These are phyloP conservation scores for Glossosoma conforme DNA, from an alignment of 1,140 invertebrate genomes.

Conservation along the genomic window DNA sequence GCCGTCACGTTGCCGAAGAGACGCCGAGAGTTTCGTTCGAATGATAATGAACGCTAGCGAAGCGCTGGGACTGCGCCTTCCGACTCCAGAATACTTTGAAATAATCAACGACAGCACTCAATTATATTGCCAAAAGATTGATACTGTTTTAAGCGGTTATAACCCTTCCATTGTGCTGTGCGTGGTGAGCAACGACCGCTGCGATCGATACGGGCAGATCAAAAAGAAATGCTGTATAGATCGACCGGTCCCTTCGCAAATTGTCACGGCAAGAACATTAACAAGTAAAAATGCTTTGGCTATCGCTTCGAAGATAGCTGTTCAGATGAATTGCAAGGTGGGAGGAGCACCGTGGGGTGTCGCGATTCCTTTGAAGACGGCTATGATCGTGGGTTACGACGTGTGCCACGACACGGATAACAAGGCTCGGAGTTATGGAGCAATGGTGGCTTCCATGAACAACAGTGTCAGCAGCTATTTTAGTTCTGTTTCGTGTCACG, in stretches of 20 bases:
- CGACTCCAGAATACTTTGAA: conserved; percentile 35
- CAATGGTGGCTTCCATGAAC: conserved; percentile 75
- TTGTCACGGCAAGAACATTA: conserved; percentile 59
- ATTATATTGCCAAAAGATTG: conserved; percentile 53
- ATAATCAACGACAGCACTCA: conserved; percentile 47
- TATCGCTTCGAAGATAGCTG: conserved; percentile 82
- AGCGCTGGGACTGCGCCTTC: conserved; percentile 49
- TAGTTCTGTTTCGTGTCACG: conserved; percentile 65
- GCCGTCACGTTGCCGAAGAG: conserved; percentile 40
- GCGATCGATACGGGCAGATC: conserved; percentile 73
- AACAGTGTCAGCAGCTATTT: conserved; percentile 60
- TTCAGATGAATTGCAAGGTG: conserved; percentile 82
- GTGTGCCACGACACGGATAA: conserved; percentile 73
- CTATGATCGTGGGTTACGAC: conserved; percentile 87
- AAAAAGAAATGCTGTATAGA: conserved; percentile 84
- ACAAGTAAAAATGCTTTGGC: conserved; percentile 58
- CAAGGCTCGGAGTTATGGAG: conserved; percentile 61
- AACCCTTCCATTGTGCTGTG: conserved; percentile 62
- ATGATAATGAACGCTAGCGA: conserved; percentile 43
- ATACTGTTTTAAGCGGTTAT: conserved; percentile 48
- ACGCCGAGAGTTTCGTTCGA: conserved; percentile 45
- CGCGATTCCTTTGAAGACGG: conserved; percentile 57
- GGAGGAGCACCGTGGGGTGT: conserved; percentile 82
- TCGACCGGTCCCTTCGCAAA: conserved; percentile 67
- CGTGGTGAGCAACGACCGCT: conserved; percentile 62